These are phyloP conservation scores for Sebastes cheni DNA, from an alignment of 2,797 vertebrate genomes.

Conservation along the genomic window DNA sequence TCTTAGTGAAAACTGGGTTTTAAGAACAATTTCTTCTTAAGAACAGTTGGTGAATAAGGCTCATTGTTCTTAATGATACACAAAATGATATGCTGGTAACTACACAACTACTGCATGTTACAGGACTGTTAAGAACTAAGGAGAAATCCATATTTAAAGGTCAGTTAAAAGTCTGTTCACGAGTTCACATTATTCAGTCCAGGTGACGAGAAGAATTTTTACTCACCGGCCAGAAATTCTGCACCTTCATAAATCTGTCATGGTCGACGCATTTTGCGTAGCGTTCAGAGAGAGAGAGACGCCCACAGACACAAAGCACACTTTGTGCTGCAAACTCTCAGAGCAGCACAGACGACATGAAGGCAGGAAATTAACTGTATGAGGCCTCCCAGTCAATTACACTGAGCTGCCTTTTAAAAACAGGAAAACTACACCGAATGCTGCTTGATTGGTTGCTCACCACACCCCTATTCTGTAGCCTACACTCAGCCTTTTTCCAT, in stretches of 20 bases:
- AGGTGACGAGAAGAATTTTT: constrained; percentile 31
- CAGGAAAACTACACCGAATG: constrained; percentile 14
- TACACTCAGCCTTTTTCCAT: background rate
- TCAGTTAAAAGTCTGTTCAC: background rate
- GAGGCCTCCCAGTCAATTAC: constrained; percentile 17
- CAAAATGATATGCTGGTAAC: too few relatives aligned
- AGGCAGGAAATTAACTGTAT: constrained; percentile 35
- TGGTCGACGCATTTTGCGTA: constrained; percentile 8
- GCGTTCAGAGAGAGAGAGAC: constrained; percentile 20
- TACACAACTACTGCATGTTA: background rate
- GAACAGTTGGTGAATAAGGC: too few relatives aligned
- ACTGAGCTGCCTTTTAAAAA: constrained; percentile 28
- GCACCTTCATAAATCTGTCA: constrained; percentile 63
- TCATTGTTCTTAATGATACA: too few relatives aligned
- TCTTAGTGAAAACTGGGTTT: too few relatives aligned
- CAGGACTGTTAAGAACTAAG: background rate
- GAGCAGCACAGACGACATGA: background rate
- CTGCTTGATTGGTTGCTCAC: constrained; percentile 14
- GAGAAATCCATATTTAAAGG: background rate
- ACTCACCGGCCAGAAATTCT: constrained; percentile 49
- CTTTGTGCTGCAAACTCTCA: constrained; percentile 39
- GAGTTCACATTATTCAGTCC: constrained; percentile 14
- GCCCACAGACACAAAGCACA: constrained; percentile 42
- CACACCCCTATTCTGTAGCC: background rate
- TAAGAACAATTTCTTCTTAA: too few relatives aligned